phyloP scores from a whole-genome alignment of 2,797 vertebrate species.

The Babyrousa celebensis region DNA sequence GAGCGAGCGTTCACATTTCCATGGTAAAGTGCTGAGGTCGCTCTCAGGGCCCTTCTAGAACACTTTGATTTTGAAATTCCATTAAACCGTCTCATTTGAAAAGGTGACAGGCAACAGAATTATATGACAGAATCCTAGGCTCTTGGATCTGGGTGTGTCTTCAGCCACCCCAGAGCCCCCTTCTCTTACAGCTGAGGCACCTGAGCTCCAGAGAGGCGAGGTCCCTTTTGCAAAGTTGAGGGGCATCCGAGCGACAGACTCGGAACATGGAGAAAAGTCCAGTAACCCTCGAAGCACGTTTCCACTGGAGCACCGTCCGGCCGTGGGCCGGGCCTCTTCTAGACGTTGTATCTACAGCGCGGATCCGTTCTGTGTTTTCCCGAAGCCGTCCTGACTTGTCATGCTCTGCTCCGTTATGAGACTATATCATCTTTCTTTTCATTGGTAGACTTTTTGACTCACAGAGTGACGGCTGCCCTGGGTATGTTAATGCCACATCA shows the following conservation, averaged over 20 bases:
- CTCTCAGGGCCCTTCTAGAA: not conserved
- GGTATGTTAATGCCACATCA: not conserved
- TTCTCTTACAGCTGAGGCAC: constrained; percentile 29
- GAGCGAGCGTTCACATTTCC: not conserved
- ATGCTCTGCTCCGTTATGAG: not conserved
- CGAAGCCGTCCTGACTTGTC: not conserved
- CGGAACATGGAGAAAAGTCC: not conserved
- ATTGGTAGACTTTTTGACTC: not conserved
- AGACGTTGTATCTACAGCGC: not conserved
- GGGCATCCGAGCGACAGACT: not conserved
- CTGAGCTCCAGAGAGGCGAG: not conserved
- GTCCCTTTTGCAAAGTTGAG: constrained; percentile 17
- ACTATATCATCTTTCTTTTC: not conserved
- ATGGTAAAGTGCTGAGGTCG: not conserved
- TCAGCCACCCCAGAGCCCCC: not conserved
- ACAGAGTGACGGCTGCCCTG: not conserved
- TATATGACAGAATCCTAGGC: not conserved
- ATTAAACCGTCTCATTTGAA: constrained; percentile 17
- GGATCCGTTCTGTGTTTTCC: not conserved
- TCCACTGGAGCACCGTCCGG: rapidly evolving
- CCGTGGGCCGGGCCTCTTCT: not conserved
- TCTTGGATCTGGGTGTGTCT: not conserved
- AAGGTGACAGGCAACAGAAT: constrained; percentile 37
- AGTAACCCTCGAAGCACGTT: not conserved
- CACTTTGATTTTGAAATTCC: constrained; percentile 48